Evolutionary conservation across 2,888 invertebrate genomes (phyloP).

Genomic region (Monochamus alternatus): DNA sequence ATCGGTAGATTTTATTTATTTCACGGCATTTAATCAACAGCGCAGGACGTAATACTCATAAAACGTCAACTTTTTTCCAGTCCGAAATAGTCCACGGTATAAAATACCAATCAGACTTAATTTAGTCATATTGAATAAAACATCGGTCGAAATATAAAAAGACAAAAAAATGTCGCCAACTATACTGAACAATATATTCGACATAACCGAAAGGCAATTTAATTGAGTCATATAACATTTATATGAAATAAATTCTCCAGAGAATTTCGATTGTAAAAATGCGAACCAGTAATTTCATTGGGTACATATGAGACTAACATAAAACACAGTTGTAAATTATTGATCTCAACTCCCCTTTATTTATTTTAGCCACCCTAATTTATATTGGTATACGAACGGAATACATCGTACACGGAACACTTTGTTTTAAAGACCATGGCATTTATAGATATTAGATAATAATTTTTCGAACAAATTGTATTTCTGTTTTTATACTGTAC

Average conservation of each 20-base stretch:
- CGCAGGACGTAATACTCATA: constrained; percentile 29
- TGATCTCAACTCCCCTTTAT: constrained; percentile 69
- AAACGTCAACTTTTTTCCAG: constrained; percentile 36
- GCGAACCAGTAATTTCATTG: constrained; percentile 67
- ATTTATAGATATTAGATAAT: constrained; percentile 33
- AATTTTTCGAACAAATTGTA: constrained; percentile 20
- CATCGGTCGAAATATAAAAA: constrained; percentile 51
- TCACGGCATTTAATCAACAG: constrained; percentile 25
- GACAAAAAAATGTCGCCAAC: constrained; percentile 56
- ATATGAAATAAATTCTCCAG: constrained; percentile 67
- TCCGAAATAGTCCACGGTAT: constrained; percentile 39
- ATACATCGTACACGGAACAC: constrained; percentile 29
- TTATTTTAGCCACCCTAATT: constrained; percentile 68
- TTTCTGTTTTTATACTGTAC: constrained; percentile 17
- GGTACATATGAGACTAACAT: constrained; percentile 66
- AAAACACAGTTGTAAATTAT: constrained; percentile 69
- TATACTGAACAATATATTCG: constrained; percentile 53
- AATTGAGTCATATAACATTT: constrained; percentile 68
- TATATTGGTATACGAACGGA: constrained; percentile 31
- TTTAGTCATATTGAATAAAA: constrained; percentile 55
- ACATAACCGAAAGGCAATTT: constrained; percentile 62
- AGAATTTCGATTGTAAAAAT: constrained; percentile 68
- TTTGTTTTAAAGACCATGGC: constrained; percentile 34
- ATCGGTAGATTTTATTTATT: constrained; percentile 21
- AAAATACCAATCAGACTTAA: constrained; percentile 52